These are phyloP conservation scores for Gambusia holbrooki DNA, from an alignment of 2,113 vertebrate species.

Conservation along the genomic window DNA sequence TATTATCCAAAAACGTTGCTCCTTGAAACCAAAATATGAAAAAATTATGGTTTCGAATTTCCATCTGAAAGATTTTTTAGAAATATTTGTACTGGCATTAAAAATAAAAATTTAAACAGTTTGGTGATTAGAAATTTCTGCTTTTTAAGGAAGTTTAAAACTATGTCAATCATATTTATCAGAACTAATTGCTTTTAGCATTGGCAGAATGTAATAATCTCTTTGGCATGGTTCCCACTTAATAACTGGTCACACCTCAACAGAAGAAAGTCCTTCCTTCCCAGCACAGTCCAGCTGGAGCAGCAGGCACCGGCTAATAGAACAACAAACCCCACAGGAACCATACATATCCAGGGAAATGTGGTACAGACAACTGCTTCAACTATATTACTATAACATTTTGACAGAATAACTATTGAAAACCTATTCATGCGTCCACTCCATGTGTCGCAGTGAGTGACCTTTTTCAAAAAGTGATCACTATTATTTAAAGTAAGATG, in stretches of 20 bases:
- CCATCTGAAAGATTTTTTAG: background rate
- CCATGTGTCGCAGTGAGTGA: constrained; percentile 46
- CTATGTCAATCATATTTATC: background rate
- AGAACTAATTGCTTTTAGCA: constrained; percentile 23
- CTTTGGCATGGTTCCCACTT: constrained; percentile 67
- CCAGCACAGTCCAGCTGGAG: constrained; percentile 8
- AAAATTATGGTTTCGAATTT: too few species aligned
- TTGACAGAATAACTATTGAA: background rate
- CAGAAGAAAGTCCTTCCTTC: constrained; percentile 22
- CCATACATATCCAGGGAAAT: constrained; percentile 49
- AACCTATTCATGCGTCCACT: constrained; percentile 9
- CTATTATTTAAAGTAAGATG: constrained; percentile 60
- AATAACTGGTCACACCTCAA: constrained; percentile 44
- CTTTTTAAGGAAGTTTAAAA: background rate
- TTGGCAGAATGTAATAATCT: constrained; percentile 49
- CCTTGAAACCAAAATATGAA: too few species aligned
- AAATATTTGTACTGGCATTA: background rate
- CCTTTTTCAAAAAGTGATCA: constrained; percentile 40
- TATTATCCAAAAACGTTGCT: too few species aligned
- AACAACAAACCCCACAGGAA: constrained; percentile 42
- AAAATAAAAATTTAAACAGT: background rate
- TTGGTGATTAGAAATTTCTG: background rate
- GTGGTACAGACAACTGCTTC: constrained; percentile 20
- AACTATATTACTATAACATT: background rate
- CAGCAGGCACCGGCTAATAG: constrained; percentile 18